Evolutionary conservation across 2,113 vertebrate genomes (phyloP).

Genomic region (Rana temporaria): DNA sequence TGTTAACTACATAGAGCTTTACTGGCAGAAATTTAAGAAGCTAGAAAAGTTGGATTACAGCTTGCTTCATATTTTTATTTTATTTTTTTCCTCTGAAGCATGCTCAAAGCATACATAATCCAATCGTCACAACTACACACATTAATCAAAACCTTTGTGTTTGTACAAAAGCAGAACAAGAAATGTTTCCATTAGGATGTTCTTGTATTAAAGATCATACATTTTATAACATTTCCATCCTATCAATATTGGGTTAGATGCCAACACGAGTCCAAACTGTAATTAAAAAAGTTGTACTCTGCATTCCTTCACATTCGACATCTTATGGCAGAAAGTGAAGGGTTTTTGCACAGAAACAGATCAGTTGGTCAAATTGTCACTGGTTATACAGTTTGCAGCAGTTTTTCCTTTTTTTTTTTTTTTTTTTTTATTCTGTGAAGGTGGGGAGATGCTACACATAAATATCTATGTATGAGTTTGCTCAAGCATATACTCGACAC

Average conservation of each 20-base stretch:
- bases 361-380: background rate
- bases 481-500: too few relatives aligned
- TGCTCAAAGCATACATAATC: slow-evolving; percentile 47
- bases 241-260: background rate
- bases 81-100: slow-evolving; percentile 25
- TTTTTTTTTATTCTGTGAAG: too few relatives aligned
- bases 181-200: slow-evolving; percentile 7
- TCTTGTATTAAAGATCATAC: background rate
- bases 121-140: background rate
- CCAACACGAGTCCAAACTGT: background rate
- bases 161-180: background rate
- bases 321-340: background rate
- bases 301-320: background rate
- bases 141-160: slow-evolving; percentile 18
- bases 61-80: slow-evolving; percentile 18
- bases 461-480: too few relatives aligned
- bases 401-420: too few relatives aligned
- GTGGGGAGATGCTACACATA: too few relatives aligned
- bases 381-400: too few relatives aligned
- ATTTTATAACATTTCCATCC: background rate
- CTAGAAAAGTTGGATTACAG: background rate
- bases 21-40: slow-evolving; percentile 21
- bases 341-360: background rate
- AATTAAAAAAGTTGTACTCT: background rate
- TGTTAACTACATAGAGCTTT: slow-evolving; percentile 1